phyloP scores from a whole-genome alignment of 2,888 invertebrate species.

The Rosalia funebris region DNA sequence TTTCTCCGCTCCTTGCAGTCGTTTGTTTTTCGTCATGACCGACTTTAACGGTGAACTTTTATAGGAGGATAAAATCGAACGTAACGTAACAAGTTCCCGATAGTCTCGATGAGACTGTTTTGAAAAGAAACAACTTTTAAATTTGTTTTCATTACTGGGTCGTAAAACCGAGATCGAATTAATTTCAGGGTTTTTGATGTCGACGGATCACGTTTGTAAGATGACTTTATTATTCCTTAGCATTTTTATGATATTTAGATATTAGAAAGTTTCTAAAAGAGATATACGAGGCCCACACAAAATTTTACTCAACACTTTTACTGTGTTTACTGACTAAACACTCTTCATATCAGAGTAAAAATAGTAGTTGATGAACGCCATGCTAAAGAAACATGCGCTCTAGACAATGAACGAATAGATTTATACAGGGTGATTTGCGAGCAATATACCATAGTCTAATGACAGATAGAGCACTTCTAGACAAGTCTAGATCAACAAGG shows the following conservation, averaged over 20 bases:
- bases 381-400: too few species aligned
- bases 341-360: too few species aligned
- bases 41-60: neutral
- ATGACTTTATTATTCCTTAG: neutral
- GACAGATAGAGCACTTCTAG: too few species aligned
- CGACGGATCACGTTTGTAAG: neutral
- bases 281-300: too few species aligned
- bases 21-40: slow-evolving; percentile 3
- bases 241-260: neutral
- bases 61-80: slow-evolving; percentile 4
- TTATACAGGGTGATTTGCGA: too few species aligned
- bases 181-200: neutral
- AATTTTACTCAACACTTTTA: neutral
- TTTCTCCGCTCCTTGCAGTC: neutral
- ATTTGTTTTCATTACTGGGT: neutral
- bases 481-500: too few species aligned
- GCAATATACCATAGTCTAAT: too few species aligned
- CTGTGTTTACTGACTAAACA: too few species aligned
- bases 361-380: too few species aligned
- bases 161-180: neutral
- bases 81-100: neutral
- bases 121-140: slow-evolving; percentile 3
- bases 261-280: neutral
- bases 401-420: too few species aligned
- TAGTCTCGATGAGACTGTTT: neutral